Conservation (phyloP, 2,888 invertebrate genomes). For the Drosophila suboccidentalis region DNA sequence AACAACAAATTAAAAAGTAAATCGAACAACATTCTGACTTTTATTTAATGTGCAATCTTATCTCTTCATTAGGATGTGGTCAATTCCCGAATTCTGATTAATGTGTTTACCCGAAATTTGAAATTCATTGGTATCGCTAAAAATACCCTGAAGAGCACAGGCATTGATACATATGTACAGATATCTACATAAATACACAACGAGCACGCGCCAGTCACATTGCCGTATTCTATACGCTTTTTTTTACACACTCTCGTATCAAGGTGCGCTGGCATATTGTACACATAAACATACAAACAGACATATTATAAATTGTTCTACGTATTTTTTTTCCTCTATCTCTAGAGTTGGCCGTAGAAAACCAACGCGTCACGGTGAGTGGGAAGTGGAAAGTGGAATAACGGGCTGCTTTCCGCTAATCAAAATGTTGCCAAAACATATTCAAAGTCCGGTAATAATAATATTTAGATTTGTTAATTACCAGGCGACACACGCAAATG, state of each 20-base stretch:
- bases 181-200: background rate
- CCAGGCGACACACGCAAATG: background rate
- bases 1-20: conserved; percentile 22
- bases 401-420: conserved; percentile 18
- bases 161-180: background rate
- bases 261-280: background rate
- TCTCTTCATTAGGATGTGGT: conserved; percentile 4
- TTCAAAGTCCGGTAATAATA: conserved; percentile 11
- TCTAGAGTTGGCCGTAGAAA: conserved; percentile 5
- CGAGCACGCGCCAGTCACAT: conserved; percentile 44
- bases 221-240: conserved; percentile 5
- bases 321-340: conserved; percentile 8
- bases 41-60: conserved; percentile 28
- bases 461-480: conserved; percentile 24
- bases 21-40: conserved; percentile 28
- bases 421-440: conserved; percentile 32
- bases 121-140: conserved; percentile 23
- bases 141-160: conserved; percentile 21
- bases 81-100: conserved; percentile 33
- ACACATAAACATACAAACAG: background rate
- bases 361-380: conserved; percentile 34
- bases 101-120: conserved; percentile 50
- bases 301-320: conserved; percentile 23
- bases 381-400: background rate
- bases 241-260: background rate